Evolutionary conservation across 1,140 invertebrate genomes (phyloP), one percentile per base, ranked within the genome.

Genomic region (Anastrepha ludens): DNA sequence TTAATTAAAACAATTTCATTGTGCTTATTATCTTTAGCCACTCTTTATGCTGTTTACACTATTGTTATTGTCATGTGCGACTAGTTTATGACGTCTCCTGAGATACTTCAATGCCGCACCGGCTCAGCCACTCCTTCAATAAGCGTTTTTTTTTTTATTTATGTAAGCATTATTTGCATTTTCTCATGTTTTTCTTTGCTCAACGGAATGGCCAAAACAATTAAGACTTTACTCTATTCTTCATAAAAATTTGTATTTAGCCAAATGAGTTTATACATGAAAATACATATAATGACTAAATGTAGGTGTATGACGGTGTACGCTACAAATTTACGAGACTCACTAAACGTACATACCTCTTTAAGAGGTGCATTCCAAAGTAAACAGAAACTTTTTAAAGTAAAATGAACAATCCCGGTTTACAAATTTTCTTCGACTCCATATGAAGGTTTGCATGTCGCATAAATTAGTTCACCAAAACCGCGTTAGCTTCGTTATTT

Each of bases 1-100:
- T 81, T 81, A 81, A 81, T 81, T 81, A 81, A 81, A 81, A 81
- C 74, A 81, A 81, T 81, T 74, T 58, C 74, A 81, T 81, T 55
- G 74, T 81, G 47, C 74, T 55, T 81, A 81, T 81, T 81, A 81
- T 81, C 74, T 55, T 55, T 81, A 47, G 74, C 74, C 74, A 81
- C 47, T 47, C 74, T 81, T 67, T 81, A 55, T n/a, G 74, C 47
- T 81, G n/a, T 55, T 81, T 81, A 81, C 74, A 81, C 74, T 81
- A 55, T 81, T 81, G 74, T 81, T 55, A 81, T 81, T 55, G 44
- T 50, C 47, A 81, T 55, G 74, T 81, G 74, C 20, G 74, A 55
- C 74, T 81, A 55, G 74, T 81, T 81, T 81, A 81, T 81, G 74
- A 81, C 20, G 74, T 81, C 74, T 81, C 74, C 44, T 81, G 74